These are phyloP conservation scores for Calycopis cecrops DNA, from an alignment of 1,140 invertebrate species.

Conservation along the genomic window DNA sequence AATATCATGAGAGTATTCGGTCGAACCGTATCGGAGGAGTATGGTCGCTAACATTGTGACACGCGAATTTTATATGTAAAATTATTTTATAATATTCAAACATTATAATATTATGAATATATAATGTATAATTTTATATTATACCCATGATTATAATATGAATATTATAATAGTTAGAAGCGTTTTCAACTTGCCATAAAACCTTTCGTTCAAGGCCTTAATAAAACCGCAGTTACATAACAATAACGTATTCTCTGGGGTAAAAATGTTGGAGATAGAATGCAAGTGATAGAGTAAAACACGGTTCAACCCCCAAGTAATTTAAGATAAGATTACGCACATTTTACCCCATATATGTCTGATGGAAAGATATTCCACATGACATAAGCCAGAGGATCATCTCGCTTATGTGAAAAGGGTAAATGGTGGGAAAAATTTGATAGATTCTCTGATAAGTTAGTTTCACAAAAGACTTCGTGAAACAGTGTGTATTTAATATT, in stretches of 20 bases:
- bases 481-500: too few relatives aligned
- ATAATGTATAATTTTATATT: too few relatives aligned
- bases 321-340: slow-evolving; percentile 1
- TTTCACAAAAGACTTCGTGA: too few relatives aligned
- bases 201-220: neutral
- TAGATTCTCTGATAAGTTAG: neutral
- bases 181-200: neutral
- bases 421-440: neutral
- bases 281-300: neutral
- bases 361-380: neutral
- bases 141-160: too few relatives aligned
- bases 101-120: too few relatives aligned
- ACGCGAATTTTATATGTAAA: too few relatives aligned
- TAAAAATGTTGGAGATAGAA: neutral
- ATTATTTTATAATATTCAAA: too few relatives aligned
- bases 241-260: slow-evolving; percentile 2
- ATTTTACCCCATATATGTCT: slow-evolving; percentile 3
- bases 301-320: slow-evolving; percentile 4
- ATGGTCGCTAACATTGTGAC: too few relatives aligned
- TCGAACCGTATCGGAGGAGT: too few relatives aligned
- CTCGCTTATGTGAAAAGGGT: neutral
- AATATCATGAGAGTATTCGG: too few relatives aligned
- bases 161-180: too few relatives aligned
- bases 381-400: neutral
- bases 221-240: neutral